phyloP scores from a whole-genome alignment of 2,888 invertebrate species.

The Ochropleura plecta region DNA sequence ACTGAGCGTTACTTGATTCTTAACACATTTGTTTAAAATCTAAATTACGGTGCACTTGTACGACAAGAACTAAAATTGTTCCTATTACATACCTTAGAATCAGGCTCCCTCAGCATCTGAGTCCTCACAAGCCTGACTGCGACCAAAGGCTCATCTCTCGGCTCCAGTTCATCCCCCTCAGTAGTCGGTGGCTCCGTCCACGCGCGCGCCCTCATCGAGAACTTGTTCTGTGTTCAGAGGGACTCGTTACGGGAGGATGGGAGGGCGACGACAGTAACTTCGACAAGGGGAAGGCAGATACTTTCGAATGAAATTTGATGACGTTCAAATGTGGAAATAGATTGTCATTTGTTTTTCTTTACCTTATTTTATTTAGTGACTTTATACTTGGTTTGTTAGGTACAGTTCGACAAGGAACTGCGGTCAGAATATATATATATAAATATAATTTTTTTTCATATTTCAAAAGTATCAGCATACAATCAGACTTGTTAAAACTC shows the following conservation, averaged over 20 bases:
- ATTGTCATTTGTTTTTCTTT: not conserved
- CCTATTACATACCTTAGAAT: conserved; percentile 76
- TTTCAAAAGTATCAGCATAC: conserved; percentile 52
- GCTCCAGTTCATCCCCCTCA: conserved; percentile 74
- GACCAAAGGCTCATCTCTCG: conserved; percentile 77
- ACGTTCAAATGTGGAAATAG: not conserved
- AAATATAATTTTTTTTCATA: not conserved
- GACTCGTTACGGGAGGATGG: conserved; percentile 45
- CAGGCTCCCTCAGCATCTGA: conserved; percentile 76
- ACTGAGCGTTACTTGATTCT: too few relatives aligned
- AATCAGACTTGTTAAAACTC: conserved; percentile 18
- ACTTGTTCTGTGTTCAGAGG: conserved; percentile 92
- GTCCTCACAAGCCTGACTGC: conserved; percentile 78
- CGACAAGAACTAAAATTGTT: not conserved
- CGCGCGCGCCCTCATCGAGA: conserved; percentile 95
- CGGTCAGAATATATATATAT: not conserved
- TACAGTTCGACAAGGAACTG: not conserved
- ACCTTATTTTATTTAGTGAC: not conserved
- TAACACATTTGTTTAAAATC: too few relatives aligned
- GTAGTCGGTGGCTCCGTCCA: conserved; percentile 93
- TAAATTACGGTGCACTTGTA: too few relatives aligned
- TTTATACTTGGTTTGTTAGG: not conserved
- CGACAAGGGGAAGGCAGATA: conserved; percentile 33
- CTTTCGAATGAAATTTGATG: conserved; percentile 41
- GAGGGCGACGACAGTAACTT: conserved; percentile 30